Evolutionary conservation across 2,113 vertebrate genomes (phyloP).

Genomic region (Saiga tatarica): DNA sequence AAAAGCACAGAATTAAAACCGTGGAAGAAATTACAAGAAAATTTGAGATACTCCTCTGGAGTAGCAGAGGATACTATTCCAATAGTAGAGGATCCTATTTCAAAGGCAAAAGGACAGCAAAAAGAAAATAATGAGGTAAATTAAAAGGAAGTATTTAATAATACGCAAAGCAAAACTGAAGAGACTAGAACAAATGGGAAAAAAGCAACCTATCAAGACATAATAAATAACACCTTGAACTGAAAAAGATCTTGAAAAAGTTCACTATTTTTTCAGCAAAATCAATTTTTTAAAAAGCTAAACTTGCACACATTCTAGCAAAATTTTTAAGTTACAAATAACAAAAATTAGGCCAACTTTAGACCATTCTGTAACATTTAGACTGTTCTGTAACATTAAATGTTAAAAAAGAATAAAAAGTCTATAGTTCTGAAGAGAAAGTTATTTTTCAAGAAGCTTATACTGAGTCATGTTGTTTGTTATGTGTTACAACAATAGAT

Average conservation of each 20-base stretch:
- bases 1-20: constrained; percentile 18
- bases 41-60: not conserved
- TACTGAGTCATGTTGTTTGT: not conserved
- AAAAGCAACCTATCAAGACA: not conserved
- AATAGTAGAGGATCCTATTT: not conserved
- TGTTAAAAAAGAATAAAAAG: constrained; percentile 1
- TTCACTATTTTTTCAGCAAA: constrained; percentile 37
- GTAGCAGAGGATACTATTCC: not conserved
- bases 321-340: not conserved
- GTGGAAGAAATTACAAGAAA: not conserved
- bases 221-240: not conserved
- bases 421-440: not conserved
- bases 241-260: constrained; percentile 33
- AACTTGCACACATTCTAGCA: not conserved
- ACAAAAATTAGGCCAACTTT: constrained; percentile 22
- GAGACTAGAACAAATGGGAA: not conserved
- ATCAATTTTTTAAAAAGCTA: constrained; percentile 15
- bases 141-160: not conserved
- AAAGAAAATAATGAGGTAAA: constrained; percentile 2
- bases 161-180: not conserved
- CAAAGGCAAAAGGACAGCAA: not conserved
- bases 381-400: not conserved
- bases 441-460: not conserved
- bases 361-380: not conserved
- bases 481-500: not conserved